Conservation (phyloP, 2,113 vertebrate genomes). For the Shinisaurus crocodilurus region DNA sequence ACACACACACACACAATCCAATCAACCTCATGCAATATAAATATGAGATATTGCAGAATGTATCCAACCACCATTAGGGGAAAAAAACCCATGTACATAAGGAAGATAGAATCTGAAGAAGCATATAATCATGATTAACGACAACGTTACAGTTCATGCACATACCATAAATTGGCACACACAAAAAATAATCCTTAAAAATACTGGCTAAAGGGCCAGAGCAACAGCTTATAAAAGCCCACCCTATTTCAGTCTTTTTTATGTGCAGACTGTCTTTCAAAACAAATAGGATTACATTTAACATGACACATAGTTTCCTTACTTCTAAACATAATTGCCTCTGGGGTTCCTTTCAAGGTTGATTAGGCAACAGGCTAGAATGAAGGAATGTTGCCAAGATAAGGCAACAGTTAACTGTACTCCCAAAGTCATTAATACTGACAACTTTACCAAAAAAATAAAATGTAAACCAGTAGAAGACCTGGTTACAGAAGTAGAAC, state of each 20-base stretch:
- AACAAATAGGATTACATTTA: constrained; percentile 66
- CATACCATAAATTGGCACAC: constrained; percentile 23
- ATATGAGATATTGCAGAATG: constrained; percentile 52
- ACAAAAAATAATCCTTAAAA: constrained; percentile 1
- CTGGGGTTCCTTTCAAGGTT: constrained; percentile 62
- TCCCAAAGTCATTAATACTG: constrained; percentile 69
- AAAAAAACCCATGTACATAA: constrained; percentile 41
- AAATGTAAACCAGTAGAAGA: constrained; percentile 24
- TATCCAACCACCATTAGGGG: constrained; percentile 58
- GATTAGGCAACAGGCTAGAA: constrained; percentile 53
- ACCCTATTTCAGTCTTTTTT: constrained; percentile 53
- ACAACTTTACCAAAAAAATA: constrained; percentile 45
- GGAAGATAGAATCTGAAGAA: constrained; percentile 57
- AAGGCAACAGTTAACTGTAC: constrained; percentile 52
- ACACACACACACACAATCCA: constrained; percentile 39
- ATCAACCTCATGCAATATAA: constrained; percentile 66
- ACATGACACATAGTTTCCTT: constrained; percentile 52
- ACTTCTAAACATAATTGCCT: constrained; percentile 52
- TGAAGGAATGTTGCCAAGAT: constrained; percentile 39
- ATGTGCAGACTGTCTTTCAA: constrained; percentile 54
- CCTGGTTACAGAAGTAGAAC: constrained; percentile 40
- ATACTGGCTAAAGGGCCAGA: constrained; percentile 43
- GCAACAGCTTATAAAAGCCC: constrained; percentile 53
- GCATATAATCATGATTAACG: constrained; percentile 59
- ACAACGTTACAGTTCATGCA: constrained; percentile 41